Evolutionary conservation across 2,888 invertebrate genomes (phyloP).

Genomic region (Sarcophaga variegata): DNA sequence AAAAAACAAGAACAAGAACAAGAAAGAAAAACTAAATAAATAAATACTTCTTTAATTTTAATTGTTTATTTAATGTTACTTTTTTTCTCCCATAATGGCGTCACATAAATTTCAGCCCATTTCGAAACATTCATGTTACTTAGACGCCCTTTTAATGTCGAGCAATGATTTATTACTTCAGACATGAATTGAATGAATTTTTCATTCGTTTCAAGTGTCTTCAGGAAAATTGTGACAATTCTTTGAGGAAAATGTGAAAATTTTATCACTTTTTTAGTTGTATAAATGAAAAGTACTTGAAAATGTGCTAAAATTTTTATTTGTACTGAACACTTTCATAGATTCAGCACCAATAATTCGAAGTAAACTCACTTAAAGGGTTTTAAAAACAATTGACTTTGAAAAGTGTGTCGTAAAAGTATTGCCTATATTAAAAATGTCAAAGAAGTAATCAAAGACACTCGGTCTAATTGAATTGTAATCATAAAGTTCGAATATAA

Average conservation of each 20-base stretch:
- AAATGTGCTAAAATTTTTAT: neutral
- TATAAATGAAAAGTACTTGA: neutral
- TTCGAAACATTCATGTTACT: slow-evolving; percentile 49
- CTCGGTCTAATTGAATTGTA: too few species aligned
- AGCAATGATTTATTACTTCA: slow-evolving; percentile 59
- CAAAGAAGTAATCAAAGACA: too few species aligned
- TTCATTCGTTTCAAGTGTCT: slow-evolving; percentile 17
- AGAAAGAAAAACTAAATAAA: slow-evolving; percentile 50
- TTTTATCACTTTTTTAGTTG: slow-evolving; percentile 50
- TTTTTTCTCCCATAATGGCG: slow-evolving; percentile 64
- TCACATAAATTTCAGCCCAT: slow-evolving; percentile 71
- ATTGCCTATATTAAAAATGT: too few species aligned
- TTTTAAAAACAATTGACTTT: neutral
- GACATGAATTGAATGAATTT: slow-evolving; percentile 19
- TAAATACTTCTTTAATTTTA: slow-evolving; percentile 44
- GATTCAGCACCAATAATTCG: too few species aligned
- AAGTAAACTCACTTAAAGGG: neutral
- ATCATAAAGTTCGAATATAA: too few species aligned
- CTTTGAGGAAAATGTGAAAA: slow-evolving; percentile 50
- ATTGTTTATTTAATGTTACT: slow-evolving; percentile 46
- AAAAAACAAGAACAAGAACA: too few species aligned
- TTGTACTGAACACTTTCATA: neutral
- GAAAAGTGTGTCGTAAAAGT: too few species aligned
- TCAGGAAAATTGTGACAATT: slow-evolving; percentile 41
- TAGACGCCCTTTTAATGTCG: slow-evolving; percentile 57